Percentiles rank a stretch among this genome's conserved stretches.
phyloP scores from a whole-genome alignment of 2,113 vertebrate genomes.

The Phoenicopterus ruber region DNA sequence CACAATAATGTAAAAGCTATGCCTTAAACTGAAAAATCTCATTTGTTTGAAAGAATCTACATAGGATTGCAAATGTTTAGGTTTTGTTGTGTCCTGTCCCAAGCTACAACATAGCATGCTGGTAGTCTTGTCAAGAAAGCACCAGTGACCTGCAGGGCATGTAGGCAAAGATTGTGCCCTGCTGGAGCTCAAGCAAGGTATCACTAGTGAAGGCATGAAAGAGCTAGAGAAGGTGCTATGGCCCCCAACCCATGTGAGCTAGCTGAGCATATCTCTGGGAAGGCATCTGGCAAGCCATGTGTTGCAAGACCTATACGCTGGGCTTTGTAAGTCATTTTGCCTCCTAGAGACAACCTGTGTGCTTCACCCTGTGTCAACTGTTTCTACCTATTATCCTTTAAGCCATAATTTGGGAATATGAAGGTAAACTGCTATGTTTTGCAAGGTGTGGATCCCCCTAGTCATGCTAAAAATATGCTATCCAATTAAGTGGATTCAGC shows the following conservation, averaged over 20 bases:
- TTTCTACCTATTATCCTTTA: neutral
- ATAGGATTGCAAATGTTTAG: accelerated
- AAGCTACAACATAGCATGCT: neutral
- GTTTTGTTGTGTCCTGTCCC: neutral
- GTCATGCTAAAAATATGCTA: neutral
- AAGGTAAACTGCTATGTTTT: neutral
- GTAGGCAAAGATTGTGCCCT: neutral
- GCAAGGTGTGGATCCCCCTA: neutral
- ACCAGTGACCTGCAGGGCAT: neutral
- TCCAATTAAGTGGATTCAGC: neutral
- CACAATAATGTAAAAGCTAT: neutral
- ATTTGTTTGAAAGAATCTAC: neutral
- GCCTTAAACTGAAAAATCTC: neutral
- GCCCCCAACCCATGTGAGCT: neutral
- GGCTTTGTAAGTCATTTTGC: neutral
- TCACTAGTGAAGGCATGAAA: neutral
- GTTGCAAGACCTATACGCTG: neutral
- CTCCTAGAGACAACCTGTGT: neutral
- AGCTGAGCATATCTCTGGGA: neutral
- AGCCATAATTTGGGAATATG: neutral
- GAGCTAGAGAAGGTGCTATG: neutral
- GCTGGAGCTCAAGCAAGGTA: neutral
- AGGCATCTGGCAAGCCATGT: neutral
- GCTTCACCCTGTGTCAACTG: neutral
- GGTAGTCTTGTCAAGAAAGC: neutral